Base-by-base conservation (phyloP, 2,113 vertebrate genomes). In the Silurus glanis region DNA sequence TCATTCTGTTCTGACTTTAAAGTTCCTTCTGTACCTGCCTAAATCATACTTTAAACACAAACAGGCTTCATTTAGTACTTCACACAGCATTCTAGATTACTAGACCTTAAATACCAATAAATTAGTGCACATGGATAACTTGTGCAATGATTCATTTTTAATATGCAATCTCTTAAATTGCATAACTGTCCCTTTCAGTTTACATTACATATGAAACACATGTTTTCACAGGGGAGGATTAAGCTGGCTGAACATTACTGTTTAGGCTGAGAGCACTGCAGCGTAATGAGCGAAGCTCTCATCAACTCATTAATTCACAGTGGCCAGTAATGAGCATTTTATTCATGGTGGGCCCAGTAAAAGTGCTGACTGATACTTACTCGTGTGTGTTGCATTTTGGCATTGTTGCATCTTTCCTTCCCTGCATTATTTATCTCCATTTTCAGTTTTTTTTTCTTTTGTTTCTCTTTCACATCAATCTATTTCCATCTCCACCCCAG, bases 291-390 rank as follows among this genome's bases (percentile, higher is more conserved):
- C 84, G 80, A 85, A 25, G 83, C 84, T 90, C 91, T 91, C 90
- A 87, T 90, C 82, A 89, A 92, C 80, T 84, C 90, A 91, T 94
- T 93, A 74, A 90, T 92, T 93, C 90, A 61, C 82, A 80, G 78
- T 86, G 83, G 87, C 80, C 87, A 58, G 82, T 93, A 92, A 91
- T 92, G 91, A 88, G 90, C 86, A 87, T 89, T 86, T 91, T 90
- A 87, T 91, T 91, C 85, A 85, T 92, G 88, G 89, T 87, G 83
- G 86, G 81, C 66, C 62, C 69, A 82, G 85, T 90, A 82, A 88
- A 83, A 88, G 78, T 85, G 53, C 85, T 86, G 92, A 90, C 90
- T 88, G 89, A 81, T 84, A 58, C 87, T 91, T 83, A 83, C 85
- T 92, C 89, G 89, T 92, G 88, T 88, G 92, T 92, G 88, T 87